Evolutionary conservation across 2,888 invertebrate genomes (phyloP).

Genomic region (Pasiphila rectangulata): DNA sequence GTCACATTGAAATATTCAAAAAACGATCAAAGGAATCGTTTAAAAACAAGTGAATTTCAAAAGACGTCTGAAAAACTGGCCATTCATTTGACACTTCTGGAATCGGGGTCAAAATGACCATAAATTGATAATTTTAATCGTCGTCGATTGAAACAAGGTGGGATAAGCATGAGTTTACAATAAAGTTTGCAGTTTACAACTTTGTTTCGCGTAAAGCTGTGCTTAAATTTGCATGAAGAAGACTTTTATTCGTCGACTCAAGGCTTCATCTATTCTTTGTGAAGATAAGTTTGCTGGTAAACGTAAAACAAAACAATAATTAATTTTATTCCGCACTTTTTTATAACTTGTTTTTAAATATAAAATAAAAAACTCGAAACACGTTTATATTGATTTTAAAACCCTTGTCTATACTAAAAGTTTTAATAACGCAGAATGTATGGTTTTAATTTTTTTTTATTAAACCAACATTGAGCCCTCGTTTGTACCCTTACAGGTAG

Average conservation of each 20-base stretch:
- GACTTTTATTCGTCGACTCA: slow-evolving; percentile 7
- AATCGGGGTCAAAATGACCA: slow-evolving; percentile 53
- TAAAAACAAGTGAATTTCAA: slow-evolving; percentile 3
- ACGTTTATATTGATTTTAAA: too few species aligned
- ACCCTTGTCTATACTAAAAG: too few species aligned
- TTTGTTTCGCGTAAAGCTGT: slow-evolving; percentile 63
- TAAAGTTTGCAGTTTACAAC: slow-evolving; percentile 70
- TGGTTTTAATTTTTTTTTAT: too few species aligned
- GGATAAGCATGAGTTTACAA: slow-evolving; percentile 53
- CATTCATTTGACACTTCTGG: slow-evolving; percentile 49
- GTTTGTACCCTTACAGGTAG: too few species aligned
- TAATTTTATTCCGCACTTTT: too few species aligned
- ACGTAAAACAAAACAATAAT: too few species aligned
- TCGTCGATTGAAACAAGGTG: slow-evolving; percentile 72
- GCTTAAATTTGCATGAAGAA: slow-evolving; percentile 56
- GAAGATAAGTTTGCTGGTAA: too few species aligned
- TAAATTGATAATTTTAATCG: slow-evolving; percentile 76
- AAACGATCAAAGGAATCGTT: neutral
- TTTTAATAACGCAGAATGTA: too few species aligned
- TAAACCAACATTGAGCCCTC: too few species aligned
- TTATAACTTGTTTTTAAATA: too few species aligned
- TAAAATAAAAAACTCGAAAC: too few species aligned
- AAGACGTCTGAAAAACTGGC: slow-evolving; percentile 29
- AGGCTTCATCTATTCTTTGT: too few species aligned
- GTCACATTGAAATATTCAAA: neutral